Conservation (phyloP, 2,888 invertebrate species). For the Amblyjoppa fuscipennis region DNA sequence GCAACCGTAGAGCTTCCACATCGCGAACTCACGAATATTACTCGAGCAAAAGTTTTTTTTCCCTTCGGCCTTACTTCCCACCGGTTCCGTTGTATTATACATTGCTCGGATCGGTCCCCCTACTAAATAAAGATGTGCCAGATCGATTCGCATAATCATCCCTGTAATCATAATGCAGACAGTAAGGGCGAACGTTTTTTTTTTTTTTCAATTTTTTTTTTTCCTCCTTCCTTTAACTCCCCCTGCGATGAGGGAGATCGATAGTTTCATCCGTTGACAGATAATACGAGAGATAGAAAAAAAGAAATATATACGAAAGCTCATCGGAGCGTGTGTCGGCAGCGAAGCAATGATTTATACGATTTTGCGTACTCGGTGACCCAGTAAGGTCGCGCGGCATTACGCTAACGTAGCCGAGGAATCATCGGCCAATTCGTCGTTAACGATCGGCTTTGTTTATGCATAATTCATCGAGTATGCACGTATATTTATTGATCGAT, state of each 20-base stretch:
- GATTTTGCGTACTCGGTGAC: constrained; percentile 21
- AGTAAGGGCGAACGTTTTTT: not conserved
- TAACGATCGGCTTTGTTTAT: constrained; percentile 50
- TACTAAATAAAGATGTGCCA: constrained; percentile 44
- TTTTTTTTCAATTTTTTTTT: not conserved
- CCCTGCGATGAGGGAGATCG: not conserved
- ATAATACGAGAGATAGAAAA: not conserved
- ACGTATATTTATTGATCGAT: constrained; percentile 25
- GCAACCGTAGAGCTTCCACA: constrained; percentile 36
- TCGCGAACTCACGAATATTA: constrained; percentile 57
- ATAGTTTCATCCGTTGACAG: not conserved
- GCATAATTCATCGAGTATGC: constrained; percentile 37
- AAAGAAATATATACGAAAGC: not conserved
- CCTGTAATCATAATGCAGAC: not conserved
- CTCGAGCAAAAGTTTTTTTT: constrained; percentile 67
- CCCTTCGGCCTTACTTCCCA: not conserved
- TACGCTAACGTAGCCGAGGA: constrained; percentile 27
- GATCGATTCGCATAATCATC: constrained; percentile 19
- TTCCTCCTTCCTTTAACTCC: not conserved
- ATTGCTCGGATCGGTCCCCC: constrained; percentile 16
- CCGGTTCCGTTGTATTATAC: constrained; percentile 9
- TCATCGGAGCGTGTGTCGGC: constrained; percentile 14
- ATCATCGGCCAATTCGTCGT: constrained; percentile 46
- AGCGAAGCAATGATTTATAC: constrained; percentile 34
- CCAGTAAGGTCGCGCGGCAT: constrained; percentile 25